These are phyloP conservation scores for Orientallactaga sibirica DNA, from an alignment of 2,797 vertebrate genomes.

Conservation along the genomic window DNA sequence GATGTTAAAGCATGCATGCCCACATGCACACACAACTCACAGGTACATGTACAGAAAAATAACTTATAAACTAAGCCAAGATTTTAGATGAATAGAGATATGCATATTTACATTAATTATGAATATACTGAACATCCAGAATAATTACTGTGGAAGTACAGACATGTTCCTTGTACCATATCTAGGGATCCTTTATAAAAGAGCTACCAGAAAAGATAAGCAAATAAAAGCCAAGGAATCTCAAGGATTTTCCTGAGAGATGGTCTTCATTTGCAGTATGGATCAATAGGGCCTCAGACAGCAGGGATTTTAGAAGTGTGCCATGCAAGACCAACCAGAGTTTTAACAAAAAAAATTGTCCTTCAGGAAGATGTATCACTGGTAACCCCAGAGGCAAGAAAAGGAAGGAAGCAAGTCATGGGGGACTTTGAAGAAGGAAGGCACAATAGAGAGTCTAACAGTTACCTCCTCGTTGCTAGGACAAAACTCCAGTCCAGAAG, in stretches of 20 bases:
- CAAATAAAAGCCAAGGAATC: conserved; percentile 21
- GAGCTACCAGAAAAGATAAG: conserved; percentile 29
- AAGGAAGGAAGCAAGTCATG: not conserved
- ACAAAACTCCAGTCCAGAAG: no score
- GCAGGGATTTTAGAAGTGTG: conserved; percentile 19
- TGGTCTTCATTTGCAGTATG: not conserved
- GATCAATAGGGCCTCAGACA: not conserved
- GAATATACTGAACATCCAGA: not conserved
- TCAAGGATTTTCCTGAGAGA: conserved; percentile 33
- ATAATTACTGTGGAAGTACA: conserved; percentile 51
- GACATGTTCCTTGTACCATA: not conserved
- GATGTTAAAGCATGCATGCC: no score
- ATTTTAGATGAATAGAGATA: no score
- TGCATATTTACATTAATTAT: not conserved
- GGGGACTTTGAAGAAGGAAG: conserved; percentile 45
- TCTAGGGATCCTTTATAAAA: not conserved
- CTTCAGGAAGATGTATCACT: not conserved
- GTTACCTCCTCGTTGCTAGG: no score
- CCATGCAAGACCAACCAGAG: not conserved
- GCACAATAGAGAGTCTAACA: not conserved
- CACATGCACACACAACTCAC: no score
- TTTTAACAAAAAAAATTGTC: conserved; percentile 23
- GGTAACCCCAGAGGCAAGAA: not conserved
- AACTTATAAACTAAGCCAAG: not conserved
- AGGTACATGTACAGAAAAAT: not conserved